Base-by-base conservation (phyloP, 2,113 vertebrate genomes). In the Acrocephalus kingi region DNA sequence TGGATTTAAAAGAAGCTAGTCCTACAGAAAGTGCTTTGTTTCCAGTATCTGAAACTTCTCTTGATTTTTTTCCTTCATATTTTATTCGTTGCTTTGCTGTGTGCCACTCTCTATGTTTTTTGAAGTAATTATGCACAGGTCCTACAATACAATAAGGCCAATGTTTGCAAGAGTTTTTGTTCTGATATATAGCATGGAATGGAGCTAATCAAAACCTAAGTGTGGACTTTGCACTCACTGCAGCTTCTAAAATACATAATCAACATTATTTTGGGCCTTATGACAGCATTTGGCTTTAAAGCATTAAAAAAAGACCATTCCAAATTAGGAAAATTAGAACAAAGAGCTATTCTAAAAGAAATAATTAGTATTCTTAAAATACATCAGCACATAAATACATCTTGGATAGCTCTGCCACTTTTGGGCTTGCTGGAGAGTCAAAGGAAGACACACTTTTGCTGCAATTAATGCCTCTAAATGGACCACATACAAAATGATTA, bases 11-110 rank as follows among this genome's bases (percentile, higher is more conserved):
- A 96, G 95, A 94, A 96, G 46, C 72, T 88, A 92, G 87, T 88
- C 58, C 66, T 74, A 91, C 92, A 97, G 95, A 94, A 97, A 97
- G 92, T 90, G 41, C 92, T 97, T 97, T 96, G 87, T 94, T 94
- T 96, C 82, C 84, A 94, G 41, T 92, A 96, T 94, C 86, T 93
- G 84, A 94, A 97, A 82, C 66, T 76, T 92, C 87, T 93, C 84
- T 63, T 72, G 43, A 24, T 62, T 51, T 62, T 28, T 90, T 85
- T 61, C 30, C 62, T 39, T 58, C 64, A 52, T 93, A 87, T 81
- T 95, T 96, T 94, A 88, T 86, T 88, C 3, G 7, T 96, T 96
- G 76, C 87, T 97, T 91, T 96, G 84, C 95, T 92, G 63, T 90
- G 55, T 96, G 58, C 74, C 56, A 74, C 78, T 96, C 97, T 91